These are phyloP conservation scores for Dascyllus trimaculatus DNA, from an alignment of 2,113 vertebrate genomes.

Conservation along the genomic window DNA sequence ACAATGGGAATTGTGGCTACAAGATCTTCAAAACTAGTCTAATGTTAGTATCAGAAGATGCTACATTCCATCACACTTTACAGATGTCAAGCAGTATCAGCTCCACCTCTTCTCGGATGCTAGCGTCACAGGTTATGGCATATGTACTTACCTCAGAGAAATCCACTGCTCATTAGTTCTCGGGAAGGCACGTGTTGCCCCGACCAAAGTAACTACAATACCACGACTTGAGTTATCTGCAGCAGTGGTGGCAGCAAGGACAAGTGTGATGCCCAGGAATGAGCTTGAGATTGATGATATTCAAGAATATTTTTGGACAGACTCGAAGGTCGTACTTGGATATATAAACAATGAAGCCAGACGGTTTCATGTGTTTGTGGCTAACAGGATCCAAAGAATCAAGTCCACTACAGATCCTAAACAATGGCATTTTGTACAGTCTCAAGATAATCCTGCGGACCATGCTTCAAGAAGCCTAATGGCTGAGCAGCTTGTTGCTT, in stretches of 20 bases:
- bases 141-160: neutral
- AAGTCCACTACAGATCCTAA: too few relatives aligned
- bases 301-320: conserved; percentile 10
- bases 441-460: too few relatives aligned
- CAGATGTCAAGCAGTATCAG: neutral
- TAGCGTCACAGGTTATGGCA: conserved; percentile 4
- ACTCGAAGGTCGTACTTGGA: neutral
- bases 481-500: too few relatives aligned
- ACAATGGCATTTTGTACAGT: too few relatives aligned
- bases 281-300: neutral
- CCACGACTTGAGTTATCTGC: conserved; percentile 19
- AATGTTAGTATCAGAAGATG: neutral
- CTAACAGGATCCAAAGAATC: too few relatives aligned
- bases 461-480: too few relatives aligned
- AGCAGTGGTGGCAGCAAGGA: conserved; percentile 11
- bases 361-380: too few relatives aligned
- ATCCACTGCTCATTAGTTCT: too few relatives aligned
- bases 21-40: neutral
- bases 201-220: conserved; percentile 26
- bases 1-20: neutral
- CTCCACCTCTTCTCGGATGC: conserved; percentile 12
- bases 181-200: too few relatives aligned
- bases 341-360: neutral
- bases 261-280: neutral
- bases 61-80: conserved; percentile 1